Conservation (phyloP, 1,140 invertebrate genomes). For the Caenorhabditis inopinata region DNA sequence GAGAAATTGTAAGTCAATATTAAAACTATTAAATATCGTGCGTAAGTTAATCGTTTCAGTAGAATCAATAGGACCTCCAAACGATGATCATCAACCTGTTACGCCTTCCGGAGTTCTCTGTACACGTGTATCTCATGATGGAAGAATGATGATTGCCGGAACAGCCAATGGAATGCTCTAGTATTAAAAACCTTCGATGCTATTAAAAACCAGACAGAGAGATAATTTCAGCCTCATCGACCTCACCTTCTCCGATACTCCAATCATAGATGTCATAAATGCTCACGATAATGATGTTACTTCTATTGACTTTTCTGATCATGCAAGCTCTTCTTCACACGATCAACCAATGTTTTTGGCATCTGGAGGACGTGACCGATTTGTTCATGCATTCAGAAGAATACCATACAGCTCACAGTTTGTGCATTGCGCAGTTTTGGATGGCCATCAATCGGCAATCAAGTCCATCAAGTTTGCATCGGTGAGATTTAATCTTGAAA, state of each 20-base stretch:
- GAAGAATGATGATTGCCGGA: neutral
- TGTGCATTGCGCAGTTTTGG: conserved; percentile 7
- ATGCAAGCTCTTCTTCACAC: neutral
- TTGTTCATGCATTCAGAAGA: conserved; percentile 4
- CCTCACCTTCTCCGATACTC: neutral
- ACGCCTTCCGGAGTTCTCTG: neutral
- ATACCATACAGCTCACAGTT: neutral
- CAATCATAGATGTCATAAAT: conserved; percentile 14
- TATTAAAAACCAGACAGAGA: neutral
- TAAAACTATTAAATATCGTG: too few species aligned
- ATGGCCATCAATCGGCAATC: neutral
- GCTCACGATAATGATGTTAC: conserved; percentile 1
- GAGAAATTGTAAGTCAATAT: neutral
- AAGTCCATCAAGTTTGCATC: conserved; percentile 21
- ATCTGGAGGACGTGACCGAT: conserved; percentile 13
- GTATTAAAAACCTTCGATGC: neutral
- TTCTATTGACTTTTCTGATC: conserved; percentile 16
- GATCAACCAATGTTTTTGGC: conserved; percentile 16
- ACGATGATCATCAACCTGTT: neutral
- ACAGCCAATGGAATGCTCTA: neutral
- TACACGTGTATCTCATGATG: conserved; percentile 14
- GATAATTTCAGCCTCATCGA: neutral
- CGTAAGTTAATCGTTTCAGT: neutral
- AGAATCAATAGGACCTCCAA: neutral
- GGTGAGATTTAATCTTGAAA: neutral